Conservation (phyloP, 2,113 vertebrate species). For the Pterophyllum scalare region DNA sequence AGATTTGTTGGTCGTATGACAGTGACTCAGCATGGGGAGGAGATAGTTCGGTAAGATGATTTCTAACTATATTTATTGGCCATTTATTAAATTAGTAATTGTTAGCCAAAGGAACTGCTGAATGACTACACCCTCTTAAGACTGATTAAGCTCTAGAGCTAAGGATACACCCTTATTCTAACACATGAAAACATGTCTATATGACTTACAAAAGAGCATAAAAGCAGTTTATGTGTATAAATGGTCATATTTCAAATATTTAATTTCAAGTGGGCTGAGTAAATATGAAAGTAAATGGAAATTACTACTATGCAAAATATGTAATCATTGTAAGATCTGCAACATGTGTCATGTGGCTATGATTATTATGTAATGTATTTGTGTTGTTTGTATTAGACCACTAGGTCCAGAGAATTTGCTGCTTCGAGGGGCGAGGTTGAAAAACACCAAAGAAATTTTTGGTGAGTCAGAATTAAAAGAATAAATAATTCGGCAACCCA, state of each 20-base stretch:
- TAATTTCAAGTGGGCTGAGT: background rate
- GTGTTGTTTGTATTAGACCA: constrained; percentile 80
- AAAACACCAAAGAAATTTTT: constrained; percentile 99
- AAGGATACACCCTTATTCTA: too few relatives aligned
- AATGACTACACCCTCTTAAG: background rate
- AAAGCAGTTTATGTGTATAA: background rate
- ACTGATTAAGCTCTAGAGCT: background rate
- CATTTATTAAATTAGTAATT: background rate
- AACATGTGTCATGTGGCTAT: background rate
- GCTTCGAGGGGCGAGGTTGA: constrained; percentile 96
- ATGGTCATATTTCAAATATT: too few relatives aligned
- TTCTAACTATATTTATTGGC: background rate
- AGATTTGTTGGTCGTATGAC: constrained; percentile 97
- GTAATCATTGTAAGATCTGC: background rate
- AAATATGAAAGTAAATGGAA: background rate
- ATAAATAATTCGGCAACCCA: background rate
- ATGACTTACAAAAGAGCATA: background rate
- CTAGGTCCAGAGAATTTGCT: constrained; percentile 95
- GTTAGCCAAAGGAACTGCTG: too few relatives aligned
- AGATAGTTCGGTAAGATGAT: constrained; percentile 90
- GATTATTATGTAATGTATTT: background rate
- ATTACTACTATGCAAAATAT: background rate
- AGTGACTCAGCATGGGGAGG: constrained; percentile 89
- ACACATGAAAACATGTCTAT: too few relatives aligned
- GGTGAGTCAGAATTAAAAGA: constrained; percentile 78